These are phyloP conservation scores for Himalopsyche phryganea DNA, from an alignment of 1,140 invertebrate genomes.

Conservation along the genomic window DNA sequence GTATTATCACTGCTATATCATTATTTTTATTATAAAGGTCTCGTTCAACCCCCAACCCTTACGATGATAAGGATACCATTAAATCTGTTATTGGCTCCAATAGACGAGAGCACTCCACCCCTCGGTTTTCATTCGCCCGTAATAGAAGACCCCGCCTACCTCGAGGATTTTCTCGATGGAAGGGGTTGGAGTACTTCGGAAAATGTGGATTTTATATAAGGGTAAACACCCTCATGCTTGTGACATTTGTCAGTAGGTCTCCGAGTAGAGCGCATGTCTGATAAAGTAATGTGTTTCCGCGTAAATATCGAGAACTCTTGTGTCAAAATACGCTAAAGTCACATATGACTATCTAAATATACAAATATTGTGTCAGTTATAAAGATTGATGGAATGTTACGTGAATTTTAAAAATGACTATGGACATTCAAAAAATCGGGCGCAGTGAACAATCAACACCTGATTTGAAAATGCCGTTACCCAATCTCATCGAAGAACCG, in stretches of 20 bases:
- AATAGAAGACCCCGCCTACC: slow-evolving; percentile 41
- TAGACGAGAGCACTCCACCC: slow-evolving; percentile 35
- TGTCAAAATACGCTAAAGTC: background rate
- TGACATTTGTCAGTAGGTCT: slow-evolving; percentile 21
- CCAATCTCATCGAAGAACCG: slow-evolving; percentile 17
- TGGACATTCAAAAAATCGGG: slow-evolving; percentile 53
- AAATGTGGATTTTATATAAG: slow-evolving; percentile 28
- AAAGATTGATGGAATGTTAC: background rate
- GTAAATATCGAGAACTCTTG: slow-evolving; percentile 1
- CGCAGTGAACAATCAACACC: slow-evolving; percentile 49
- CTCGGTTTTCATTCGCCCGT: slow-evolving; percentile 40
- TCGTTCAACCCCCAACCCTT: slow-evolving; percentile 24
- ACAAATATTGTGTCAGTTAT: background rate
- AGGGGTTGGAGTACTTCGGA: slow-evolving; percentile 2
- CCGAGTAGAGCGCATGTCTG: slow-evolving; percentile 16
- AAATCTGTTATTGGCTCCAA: slow-evolving; percentile 33
- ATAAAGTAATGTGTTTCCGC: background rate
- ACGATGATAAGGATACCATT: slow-evolving; percentile 20
- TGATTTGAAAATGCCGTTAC: slow-evolving; percentile 35
- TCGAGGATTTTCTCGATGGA: slow-evolving; percentile 13
- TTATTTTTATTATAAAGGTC: slow-evolving; percentile 31
- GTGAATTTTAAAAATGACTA: slow-evolving; percentile 47
- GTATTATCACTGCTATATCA: slow-evolving; percentile 28
- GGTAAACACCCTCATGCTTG: slow-evolving; percentile 12
- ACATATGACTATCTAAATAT: background rate